phyloP scores from a whole-genome alignment of 1,140 invertebrate species.

The Pseudomyrmex sp. region DNA sequence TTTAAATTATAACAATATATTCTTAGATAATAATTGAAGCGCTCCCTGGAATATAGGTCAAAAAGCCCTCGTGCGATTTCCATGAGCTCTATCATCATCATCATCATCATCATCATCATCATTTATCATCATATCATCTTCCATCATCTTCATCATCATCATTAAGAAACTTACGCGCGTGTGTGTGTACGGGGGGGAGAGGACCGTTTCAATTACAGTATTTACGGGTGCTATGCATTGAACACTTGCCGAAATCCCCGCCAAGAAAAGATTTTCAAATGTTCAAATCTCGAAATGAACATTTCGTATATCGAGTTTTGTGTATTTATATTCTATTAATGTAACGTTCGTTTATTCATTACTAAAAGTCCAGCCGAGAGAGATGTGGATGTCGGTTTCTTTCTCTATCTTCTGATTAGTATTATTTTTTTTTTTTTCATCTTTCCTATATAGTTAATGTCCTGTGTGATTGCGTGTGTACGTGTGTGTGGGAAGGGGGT shows the following conservation, averaged over 20 bases:
- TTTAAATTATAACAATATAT: constrained; percentile 81
- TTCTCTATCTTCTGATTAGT: constrained; percentile 44
- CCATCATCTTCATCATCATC: not conserved
- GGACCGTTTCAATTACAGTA: constrained; percentile 78
- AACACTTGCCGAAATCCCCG: constrained; percentile 78
- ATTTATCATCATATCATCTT: constrained; percentile 5
- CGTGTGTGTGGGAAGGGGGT: too few species aligned
- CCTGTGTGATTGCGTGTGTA: constrained; percentile 43
- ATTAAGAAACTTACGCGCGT: constrained; percentile 67
- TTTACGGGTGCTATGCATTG: constrained; percentile 75
- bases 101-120: constrained; percentile 12
- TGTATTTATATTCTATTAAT: constrained; percentile 63
- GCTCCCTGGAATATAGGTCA: constrained; percentile 78
- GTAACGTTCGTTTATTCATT: constrained; percentile 67
- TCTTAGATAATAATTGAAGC: constrained; percentile 80
- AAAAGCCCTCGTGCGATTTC: constrained; percentile 74
- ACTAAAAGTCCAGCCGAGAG: constrained; percentile 69
- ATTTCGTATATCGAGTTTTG: constrained; percentile 64
- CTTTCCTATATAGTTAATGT: constrained; percentile 69
- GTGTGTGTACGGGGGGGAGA: constrained; percentile 23
- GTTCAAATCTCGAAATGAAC: constrained; percentile 77
- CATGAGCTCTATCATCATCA: constrained; percentile 70
- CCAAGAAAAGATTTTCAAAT: constrained; percentile 73
- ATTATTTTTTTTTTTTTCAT: constrained; percentile 14
- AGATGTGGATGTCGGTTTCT: constrained; percentile 60